A percentile compares a stretch with the other conserved stretches of the same genome.
These are phyloP conservation scores for Ditula angustiorana DNA, from an alignment of 2,888 invertebrate species.

Conservation along the genomic window DNA sequence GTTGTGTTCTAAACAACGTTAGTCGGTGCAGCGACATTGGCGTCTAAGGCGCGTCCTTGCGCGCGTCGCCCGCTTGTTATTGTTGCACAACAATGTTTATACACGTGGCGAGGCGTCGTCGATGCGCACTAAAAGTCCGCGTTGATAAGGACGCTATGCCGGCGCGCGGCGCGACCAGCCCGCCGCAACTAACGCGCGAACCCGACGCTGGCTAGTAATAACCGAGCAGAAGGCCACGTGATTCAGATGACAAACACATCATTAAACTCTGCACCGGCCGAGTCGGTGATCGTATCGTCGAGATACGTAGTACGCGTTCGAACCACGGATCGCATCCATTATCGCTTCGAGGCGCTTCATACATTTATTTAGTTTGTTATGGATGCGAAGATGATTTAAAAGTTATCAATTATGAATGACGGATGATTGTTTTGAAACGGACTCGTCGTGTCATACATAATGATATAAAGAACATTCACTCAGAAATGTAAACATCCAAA, in stretches of 20 bases:
- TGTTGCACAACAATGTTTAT: constrained; percentile 83
- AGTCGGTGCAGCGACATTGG: constrained; percentile 51
- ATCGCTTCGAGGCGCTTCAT: constrained; percentile 35
- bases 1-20: constrained; percentile 59
- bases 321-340: constrained; percentile 38
- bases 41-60: constrained; percentile 69
- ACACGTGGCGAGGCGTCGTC: constrained; percentile 82
- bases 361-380: constrained; percentile 25
- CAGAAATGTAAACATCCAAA: constrained; percentile 17
- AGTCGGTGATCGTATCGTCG: constrained; percentile 61
- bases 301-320: constrained; percentile 39
- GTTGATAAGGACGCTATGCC: constrained; percentile 72
- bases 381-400: constrained; percentile 11
- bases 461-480: constrained; percentile 16
- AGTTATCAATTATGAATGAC: constrained; percentile 32
- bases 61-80: constrained; percentile 76
- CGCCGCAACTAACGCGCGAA: constrained; percentile 78
- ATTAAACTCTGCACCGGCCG: constrained; percentile 63
- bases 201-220: constrained; percentile 70
- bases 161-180: constrained; percentile 73
- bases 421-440: constrained; percentile 26
- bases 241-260: constrained; percentile 79
- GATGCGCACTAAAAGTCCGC: constrained; percentile 69
- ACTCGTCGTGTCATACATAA: constrained; percentile 16
- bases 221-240: constrained; percentile 79